Percentiles rank a stretch among this genome's conserved stretches.
These are phyloP conservation scores for Mobula birostris DNA, from an alignment of 2,113 vertebrate species.

Conservation along the genomic window DNA sequence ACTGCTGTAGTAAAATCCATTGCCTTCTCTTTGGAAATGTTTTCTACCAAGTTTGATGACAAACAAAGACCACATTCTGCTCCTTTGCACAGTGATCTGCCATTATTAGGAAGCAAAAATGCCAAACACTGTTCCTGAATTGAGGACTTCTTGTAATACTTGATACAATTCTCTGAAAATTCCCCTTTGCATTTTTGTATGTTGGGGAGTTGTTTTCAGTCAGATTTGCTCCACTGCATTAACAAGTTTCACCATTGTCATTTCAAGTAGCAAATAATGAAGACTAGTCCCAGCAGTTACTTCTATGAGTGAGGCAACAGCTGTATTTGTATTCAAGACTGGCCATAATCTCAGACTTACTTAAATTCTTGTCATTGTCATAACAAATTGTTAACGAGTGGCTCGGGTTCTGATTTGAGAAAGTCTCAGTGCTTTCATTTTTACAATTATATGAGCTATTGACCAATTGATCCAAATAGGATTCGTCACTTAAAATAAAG, in stretches of 20 bases:
- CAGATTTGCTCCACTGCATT: background rate
- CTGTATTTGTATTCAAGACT: background rate
- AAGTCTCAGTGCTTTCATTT: background rate
- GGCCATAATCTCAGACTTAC: background rate
- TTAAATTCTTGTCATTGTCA: background rate
- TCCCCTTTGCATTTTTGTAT: background rate
- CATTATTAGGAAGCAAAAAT: no score
- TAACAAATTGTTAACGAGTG: background rate
- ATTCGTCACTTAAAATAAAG: background rate
- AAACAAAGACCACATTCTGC: no score
- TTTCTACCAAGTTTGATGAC: no score
- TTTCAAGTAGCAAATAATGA: background rate
- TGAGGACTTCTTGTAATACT: background rate
- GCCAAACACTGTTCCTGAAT: no score
- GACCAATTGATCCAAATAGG: background rate
- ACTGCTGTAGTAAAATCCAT: no score
- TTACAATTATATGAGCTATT: background rate
- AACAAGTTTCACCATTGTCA: background rate
- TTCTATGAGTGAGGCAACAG: background rate
- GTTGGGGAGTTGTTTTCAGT: no score
- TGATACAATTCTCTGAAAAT: background rate
- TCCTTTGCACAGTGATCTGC: no score
- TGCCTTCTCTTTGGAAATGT: no score
- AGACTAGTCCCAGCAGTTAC: background rate
- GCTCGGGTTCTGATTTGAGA: background rate